A percentile compares a stretch with the other conserved stretches of the same genome.
These are phyloP conservation scores for Cephus nigrinus DNA, from an alignment of 2,888 invertebrate genomes.

Conservation along the genomic window DNA sequence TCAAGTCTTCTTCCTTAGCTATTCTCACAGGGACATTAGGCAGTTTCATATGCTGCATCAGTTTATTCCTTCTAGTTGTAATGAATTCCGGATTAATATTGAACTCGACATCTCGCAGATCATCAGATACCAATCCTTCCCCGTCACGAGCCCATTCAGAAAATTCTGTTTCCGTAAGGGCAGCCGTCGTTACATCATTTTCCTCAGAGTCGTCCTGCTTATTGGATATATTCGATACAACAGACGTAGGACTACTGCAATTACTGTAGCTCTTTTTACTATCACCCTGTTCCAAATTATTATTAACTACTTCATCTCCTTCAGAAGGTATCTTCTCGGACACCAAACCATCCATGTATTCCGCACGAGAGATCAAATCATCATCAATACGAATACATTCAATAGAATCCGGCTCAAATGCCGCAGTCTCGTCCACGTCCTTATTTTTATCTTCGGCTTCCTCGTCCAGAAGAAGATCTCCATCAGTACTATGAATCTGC, in stretches of 20 bases:
- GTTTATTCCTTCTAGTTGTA: slow-evolving; percentile 47
- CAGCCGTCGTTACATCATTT: slow-evolving; percentile 77
- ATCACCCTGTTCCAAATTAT: slow-evolving; percentile 46
- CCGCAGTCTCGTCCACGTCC: slow-evolving; percentile 29
- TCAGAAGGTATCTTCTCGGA: slow-evolving; percentile 47
- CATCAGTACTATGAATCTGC: slow-evolving; percentile 79
- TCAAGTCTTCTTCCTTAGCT: slow-evolving; percentile 60
- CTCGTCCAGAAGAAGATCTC: slow-evolving; percentile 71
- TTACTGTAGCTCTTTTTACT: slow-evolving; percentile 59
- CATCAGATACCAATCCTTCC: slow-evolving; percentile 76
- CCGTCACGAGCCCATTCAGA: slow-evolving; percentile 91
- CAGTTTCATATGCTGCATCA: slow-evolving; percentile 19
- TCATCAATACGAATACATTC: slow-evolving; percentile 40
- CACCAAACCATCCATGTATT: slow-evolving; percentile 65
- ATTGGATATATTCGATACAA: slow-evolving; percentile 49
- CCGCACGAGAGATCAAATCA: slow-evolving; percentile 30
- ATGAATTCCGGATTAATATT: slow-evolving; percentile 69
- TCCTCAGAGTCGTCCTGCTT: slow-evolving; percentile 72
- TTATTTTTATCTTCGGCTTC: slow-evolving; percentile 38
- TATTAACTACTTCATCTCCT: slow-evolving; percentile 52
- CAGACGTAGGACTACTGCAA: slow-evolving; percentile 71
- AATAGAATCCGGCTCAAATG: slow-evolving; percentile 62
- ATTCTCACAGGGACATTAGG: slow-evolving; percentile 39
- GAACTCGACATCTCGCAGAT: slow-evolving; percentile 76
- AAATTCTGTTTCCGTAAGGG: slow-evolving; percentile 86